Conservation (phyloP, 1,140 invertebrate species). For the Ladona fulva region DNA sequence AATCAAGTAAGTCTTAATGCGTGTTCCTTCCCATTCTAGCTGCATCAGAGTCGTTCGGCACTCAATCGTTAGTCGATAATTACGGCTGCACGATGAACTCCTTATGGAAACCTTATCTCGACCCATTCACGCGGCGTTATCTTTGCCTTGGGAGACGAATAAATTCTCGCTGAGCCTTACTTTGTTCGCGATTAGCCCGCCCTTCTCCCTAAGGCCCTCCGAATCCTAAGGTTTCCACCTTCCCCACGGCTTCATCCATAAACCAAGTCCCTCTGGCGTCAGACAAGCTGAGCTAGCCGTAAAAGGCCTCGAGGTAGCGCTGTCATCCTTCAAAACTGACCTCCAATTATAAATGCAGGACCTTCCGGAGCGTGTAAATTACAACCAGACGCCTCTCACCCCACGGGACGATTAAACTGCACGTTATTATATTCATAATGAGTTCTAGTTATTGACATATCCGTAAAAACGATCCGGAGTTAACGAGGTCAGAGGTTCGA, state of each 20-base stretch:
- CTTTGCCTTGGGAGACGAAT: no score
- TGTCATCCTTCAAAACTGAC: conserved; percentile 4
- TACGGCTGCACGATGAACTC: not conserved
- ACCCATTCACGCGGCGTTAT: not conserved
- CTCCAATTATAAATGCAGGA: conserved; percentile 1
- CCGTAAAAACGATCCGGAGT: no score
- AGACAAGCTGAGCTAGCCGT: not conserved
- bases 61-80: not conserved
- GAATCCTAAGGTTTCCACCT: not conserved
- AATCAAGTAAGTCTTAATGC: no score
- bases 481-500: no score
- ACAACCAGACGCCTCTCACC: not conserved
- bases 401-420: not conserved
- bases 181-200: not conserved
- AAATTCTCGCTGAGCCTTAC: not conserved
- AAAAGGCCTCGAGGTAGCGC: not conserved
- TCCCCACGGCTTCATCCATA: not conserved
- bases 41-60: no score
- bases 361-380: not conserved
- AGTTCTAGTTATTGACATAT: not conserved
- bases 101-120: not conserved
- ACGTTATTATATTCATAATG: not conserved
- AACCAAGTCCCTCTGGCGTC: not conserved
- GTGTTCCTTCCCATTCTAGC: no score
- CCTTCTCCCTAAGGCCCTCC: not conserved